These are phyloP conservation scores for Paraescarpia echinospica DNA, from an alignment of 1,140 invertebrate genomes.

Conservation along the genomic window DNA sequence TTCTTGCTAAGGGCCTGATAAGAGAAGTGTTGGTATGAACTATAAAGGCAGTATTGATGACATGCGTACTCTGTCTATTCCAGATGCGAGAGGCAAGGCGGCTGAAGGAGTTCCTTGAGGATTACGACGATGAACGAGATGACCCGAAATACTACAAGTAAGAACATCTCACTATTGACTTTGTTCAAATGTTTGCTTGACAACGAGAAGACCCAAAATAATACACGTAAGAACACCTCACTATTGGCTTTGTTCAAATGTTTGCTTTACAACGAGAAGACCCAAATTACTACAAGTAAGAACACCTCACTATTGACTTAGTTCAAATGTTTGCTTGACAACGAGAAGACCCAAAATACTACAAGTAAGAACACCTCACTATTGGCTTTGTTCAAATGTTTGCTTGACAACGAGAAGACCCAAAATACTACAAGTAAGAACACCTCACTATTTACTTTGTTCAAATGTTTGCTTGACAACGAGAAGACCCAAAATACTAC, in stretches of 20 bases:
- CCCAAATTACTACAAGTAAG: conserved; percentile 90
- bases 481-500: no score
- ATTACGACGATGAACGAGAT: conserved; percentile 97
- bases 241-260: background rate
- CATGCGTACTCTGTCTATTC: conserved; percentile 28
- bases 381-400: no score
- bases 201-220: conserved; percentile 80
- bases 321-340: background rate
- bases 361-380: no score
- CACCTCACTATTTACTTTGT: no score
- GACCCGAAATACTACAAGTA: conserved; percentile 95
- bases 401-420: conserved; percentile 92
- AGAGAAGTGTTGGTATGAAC: background rate
- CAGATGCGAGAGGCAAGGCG: conserved; percentile 85
- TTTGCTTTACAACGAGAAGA: conserved; percentile 75
- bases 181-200: background rate
- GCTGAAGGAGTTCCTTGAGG: conserved; percentile 95
- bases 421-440: conserved; percentile 89
- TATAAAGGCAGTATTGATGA: background rate
- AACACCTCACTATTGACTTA: conserved; percentile 21
- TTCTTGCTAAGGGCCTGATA: no score
- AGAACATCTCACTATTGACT: conserved; percentile 35
- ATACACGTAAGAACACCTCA: conserved; percentile 73
- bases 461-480: background rate
- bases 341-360: no score